Evolutionary conservation across 2,113 vertebrate species (phyloP), one percentile per base, ranked within the genome.

Genomic region (Narcine bancroftii): DNA sequence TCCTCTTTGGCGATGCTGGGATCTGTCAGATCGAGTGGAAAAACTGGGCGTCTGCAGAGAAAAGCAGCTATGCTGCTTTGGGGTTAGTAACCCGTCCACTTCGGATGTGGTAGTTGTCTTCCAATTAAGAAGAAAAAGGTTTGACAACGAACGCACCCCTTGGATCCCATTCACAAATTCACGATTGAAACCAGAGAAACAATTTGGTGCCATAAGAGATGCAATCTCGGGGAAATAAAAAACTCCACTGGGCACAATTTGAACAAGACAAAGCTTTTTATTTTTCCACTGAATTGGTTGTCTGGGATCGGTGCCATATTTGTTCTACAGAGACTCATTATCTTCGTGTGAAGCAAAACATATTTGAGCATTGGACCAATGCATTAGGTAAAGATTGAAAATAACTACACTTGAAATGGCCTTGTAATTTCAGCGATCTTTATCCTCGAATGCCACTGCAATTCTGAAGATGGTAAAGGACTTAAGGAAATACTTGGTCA

Each of bases 281-380:
- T 87, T 87, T 87, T 87, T 87, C 81, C 81, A 87, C 33, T 87
- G 81, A 87, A 87, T 56, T 63, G 53, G 53, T 60, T 87, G 81
- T 56, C 53, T 60, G 81, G 81, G 81, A 87, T 33, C 6, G 19
- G n/a, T 60, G 81, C 81, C 81, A 87, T 87, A 53, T 87, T 87
- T 87, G 81, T 87, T 60, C 81, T 87, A 87, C 81, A 60, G 81
- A 87, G 81, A 87, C 81, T 87, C 81, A n/a, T 87, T 87, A 87
- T 87, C 81, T 87, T 60, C 81, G 33, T 33, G 33, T 63, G 81
- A 87, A 36, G 50, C 81, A 87, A 87, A 87, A 87, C 81, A 87
- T 87, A 87, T 87, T 87, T 87, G 81, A 33, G 50, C 1, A 0
- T 36, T 60, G 53, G 81, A 60, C n/a, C 19, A 87, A 87, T 87